Conservation (phyloP, 1,140 invertebrate species). For the Melitaea cinxia region DNA sequence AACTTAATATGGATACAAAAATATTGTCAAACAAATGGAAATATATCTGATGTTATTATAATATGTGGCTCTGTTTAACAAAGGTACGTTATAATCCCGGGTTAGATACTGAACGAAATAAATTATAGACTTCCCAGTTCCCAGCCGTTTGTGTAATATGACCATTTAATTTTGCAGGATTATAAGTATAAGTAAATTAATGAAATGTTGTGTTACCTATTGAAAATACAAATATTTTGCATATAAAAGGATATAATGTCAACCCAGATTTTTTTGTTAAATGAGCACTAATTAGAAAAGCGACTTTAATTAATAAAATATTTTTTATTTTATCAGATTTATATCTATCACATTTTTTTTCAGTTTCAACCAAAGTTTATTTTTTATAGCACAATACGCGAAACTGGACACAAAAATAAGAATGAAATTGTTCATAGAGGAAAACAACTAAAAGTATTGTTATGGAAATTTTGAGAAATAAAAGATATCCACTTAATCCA, state of each 20-base stretch:
- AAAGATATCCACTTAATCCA: neutral
- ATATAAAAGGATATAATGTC: no score
- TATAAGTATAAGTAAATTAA: conserved; percentile 14
- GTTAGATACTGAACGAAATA: conserved; percentile 37
- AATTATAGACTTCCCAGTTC: conserved; percentile 42
- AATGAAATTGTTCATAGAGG: neutral
- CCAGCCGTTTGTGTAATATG: conserved; percentile 41
- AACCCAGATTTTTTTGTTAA: no score
- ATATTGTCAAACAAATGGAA: neutral
- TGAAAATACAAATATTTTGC: no score
- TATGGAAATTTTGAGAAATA: neutral
- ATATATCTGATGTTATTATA: neutral
- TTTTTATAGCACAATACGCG: no score
- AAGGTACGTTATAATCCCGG: conserved; percentile 41
- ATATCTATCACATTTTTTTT: no score
- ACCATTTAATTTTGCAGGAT: conserved; percentile 47
- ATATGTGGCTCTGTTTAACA: neutral
- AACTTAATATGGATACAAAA: no score
- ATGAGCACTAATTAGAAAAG: no score
- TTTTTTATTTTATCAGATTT: no score
- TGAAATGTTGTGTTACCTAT: no score
- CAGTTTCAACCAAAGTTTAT: no score
- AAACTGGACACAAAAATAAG: no score
- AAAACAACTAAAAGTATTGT: neutral
- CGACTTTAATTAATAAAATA: no score